These are phyloP conservation scores for Tribolium freemani DNA, from an alignment of 2,888 invertebrate genomes.

Conservation along the genomic window DNA sequence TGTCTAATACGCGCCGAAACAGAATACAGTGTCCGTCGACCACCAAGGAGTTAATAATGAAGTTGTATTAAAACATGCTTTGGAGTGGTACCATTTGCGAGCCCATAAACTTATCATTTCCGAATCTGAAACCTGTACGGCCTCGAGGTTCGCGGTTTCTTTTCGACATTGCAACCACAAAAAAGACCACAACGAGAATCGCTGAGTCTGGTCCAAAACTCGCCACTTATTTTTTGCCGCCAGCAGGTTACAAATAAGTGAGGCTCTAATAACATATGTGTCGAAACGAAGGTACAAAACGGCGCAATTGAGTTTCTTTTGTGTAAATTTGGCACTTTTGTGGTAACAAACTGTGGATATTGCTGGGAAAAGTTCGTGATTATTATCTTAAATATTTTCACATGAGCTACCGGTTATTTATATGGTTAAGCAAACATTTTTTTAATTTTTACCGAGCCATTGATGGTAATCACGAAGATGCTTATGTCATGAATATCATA, in stretches of 20 bases:
- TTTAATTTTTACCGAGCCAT: neutral
- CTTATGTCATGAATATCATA: too few species aligned
- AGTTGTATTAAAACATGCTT: too few species aligned
- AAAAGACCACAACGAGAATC: constrained; percentile 15
- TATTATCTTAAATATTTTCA: neutral
- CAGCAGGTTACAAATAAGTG: constrained; percentile 20
- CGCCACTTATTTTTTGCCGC: constrained; percentile 37
- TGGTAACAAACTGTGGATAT: neutral
- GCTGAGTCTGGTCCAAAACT: constrained; percentile 20
- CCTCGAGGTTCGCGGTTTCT: constrained; percentile 20
- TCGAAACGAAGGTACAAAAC: constrained; percentile 15
- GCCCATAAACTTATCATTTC: neutral
- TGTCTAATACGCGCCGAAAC: too few species aligned
- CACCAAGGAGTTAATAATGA: too few species aligned
- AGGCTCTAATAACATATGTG: constrained; percentile 25
- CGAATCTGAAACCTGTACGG: constrained; percentile 10
- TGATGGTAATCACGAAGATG: too few species aligned
- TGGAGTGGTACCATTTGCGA: neutral
- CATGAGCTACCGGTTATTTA: neutral
- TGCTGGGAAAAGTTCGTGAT: neutral
- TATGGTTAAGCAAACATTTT: neutral
- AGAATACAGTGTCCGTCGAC: too few species aligned
- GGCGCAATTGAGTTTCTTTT: constrained; percentile 2
- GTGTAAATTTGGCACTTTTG: neutral
- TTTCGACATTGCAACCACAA: constrained; percentile 13